phyloP scores from a whole-genome alignment of 2,797 vertebrate species.

The Hydrolagus colliei region DNA sequence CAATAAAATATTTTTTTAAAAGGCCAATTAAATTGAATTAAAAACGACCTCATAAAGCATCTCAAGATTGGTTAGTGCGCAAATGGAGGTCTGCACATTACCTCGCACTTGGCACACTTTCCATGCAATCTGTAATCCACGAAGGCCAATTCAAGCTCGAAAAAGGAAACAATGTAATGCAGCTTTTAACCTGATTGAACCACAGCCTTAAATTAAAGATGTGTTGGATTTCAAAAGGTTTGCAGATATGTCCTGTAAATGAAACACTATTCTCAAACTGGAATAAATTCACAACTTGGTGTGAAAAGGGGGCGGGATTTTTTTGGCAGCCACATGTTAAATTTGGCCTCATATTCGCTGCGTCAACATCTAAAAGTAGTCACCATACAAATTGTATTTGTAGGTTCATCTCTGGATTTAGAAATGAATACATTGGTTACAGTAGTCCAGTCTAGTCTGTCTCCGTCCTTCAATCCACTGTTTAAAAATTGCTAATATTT shows the following conservation, averaged over 20 bases:
- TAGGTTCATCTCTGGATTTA: constrained; percentile 1
- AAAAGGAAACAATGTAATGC: too few relatives aligned
- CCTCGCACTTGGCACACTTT: neutral
- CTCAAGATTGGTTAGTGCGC: neutral
- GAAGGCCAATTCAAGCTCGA: too few relatives aligned
- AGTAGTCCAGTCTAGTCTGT: neutral
- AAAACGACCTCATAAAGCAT: neutral
- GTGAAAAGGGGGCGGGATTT: neutral
- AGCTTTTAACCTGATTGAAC: too few relatives aligned
- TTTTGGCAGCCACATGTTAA: constrained; percentile 11
- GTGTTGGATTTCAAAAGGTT: neutral
- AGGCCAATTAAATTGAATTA: neutral
- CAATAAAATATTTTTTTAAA: neutral
- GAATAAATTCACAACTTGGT: neutral
- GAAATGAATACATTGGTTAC: neutral
- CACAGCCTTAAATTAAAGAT: too few relatives aligned
- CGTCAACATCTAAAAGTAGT: constrained; percentile 26
- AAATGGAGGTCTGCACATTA: neutral
- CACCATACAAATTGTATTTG: neutral
- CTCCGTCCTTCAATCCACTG: too few relatives aligned
- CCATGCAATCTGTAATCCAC: too few relatives aligned
- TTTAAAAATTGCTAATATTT: constrained; percentile 12
- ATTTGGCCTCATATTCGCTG: neutral
- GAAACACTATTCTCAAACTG: neutral
- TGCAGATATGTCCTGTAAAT: neutral